These are phyloP conservation scores for Nothobranchius kuhntae DNA, from an alignment of 2,113 vertebrate genomes.

Conservation along the genomic window DNA sequence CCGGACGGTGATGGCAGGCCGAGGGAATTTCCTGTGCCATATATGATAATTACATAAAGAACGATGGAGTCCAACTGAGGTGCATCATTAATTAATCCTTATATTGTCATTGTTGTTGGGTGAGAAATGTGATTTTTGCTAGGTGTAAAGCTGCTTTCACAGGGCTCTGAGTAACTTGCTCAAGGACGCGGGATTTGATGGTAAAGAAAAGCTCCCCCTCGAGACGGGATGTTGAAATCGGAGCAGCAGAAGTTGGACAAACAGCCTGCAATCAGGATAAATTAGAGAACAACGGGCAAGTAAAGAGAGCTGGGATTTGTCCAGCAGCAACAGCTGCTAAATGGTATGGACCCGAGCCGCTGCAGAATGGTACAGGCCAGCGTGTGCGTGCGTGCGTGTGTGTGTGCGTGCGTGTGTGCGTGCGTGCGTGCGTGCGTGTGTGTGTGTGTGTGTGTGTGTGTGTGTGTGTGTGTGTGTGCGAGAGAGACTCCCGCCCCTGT, in stretches of 20 bases:
- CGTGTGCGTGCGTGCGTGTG: slow-evolving; percentile 32
- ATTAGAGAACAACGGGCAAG: slow-evolving; percentile 59
- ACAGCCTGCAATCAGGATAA: slow-evolving; percentile 49
- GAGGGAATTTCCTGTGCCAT: slow-evolving; percentile 27
- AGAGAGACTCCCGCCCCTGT: slow-evolving; percentile 34
- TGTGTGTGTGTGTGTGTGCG: slow-evolving; percentile 31
- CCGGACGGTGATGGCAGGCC: slow-evolving; percentile 39
- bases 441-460: slow-evolving; percentile 2
- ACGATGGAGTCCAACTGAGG: slow-evolving; percentile 2
- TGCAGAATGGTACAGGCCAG: slow-evolving; percentile 47
- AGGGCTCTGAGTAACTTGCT: slow-evolving; percentile 58
- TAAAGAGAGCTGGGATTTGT: slow-evolving; percentile 68
- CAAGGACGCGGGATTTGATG: slow-evolving; percentile 45
- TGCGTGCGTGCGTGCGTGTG: slow-evolving; percentile 12
- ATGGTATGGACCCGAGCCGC: slow-evolving; percentile 56
- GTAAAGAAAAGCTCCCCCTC: slow-evolving; percentile 15
- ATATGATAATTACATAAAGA: slow-evolving; percentile 52
- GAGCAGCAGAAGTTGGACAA: slow-evolving; percentile 35
- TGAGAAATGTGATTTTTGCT: slow-evolving; percentile 39
- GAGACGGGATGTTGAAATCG: slow-evolving; percentile 37
- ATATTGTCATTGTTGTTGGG: slow-evolving; percentile 39
- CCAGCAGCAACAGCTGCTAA: slow-evolving; percentile 64
- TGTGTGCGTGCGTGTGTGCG: slow-evolving; percentile 4
- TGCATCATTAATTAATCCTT: slow-evolving; percentile 41
- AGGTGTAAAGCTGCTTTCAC: slow-evolving; percentile 21